Evolutionary conservation across 2,888 invertebrate species (phyloP), one percentile per base, ranked within the genome.

Genomic region (Clepsis dumicolana): DNA sequence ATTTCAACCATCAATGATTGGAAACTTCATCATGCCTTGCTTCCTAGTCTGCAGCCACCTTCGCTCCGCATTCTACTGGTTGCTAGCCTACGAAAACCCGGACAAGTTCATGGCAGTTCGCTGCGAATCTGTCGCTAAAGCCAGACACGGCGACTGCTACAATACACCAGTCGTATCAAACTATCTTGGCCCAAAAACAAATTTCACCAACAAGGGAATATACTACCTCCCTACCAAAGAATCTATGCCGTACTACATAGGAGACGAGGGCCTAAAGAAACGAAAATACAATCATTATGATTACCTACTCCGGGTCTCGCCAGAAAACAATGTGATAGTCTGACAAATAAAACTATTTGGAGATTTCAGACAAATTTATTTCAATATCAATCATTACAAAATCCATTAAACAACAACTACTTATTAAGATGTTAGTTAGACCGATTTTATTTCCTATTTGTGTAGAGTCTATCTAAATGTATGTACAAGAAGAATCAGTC

Each of bases 31-130:
- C 52, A 77, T 92, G 50, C 91, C 92, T 0, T 92, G 92, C 73
- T 85, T 92, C 70, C 80, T 83, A 56, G 72, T 91, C 2, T 93
- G 93, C 81, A 91, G 91, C 64, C 93, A 93, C 73, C 75, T 90
- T 0, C 83, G 90, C 2, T 75, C 93, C 0, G 89, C 84, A 0
- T 71, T 84, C 68, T 91, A 90, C 80, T 91, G 87, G 88, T 70
- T 83, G 0, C 52, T 82, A 0, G 83, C 92, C 0, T 76, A 76
- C 63, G 73, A 71, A 7, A 80, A 89, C 70, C 84, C 86, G 0
- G 82, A 87, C 66, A 78, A 87, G 56, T 93, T 92, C 72, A 16
- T 87, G 35, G 90, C 84, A 2, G 82, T 90, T 0, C 81, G 77
- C 1, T 92, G 91, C 73, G 76, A 83, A 1, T 81, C 88, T 0